Percentiles rank a stretch among this genome's conserved stretches.
Conservation (phyloP, 2,113 vertebrate species). For the Opisthocomus hoazin region DNA sequence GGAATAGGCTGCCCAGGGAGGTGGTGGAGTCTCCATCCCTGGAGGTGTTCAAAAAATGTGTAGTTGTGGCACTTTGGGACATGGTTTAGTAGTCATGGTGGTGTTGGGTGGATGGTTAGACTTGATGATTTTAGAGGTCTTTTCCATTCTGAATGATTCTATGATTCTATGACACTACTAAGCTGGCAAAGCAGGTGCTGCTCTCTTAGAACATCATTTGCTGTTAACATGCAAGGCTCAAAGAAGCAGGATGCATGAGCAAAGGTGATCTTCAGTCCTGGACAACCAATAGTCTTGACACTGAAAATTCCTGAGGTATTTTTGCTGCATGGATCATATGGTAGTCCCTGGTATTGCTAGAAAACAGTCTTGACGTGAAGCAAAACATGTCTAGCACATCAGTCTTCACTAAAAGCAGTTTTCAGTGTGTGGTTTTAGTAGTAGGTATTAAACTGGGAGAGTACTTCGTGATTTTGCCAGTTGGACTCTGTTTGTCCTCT, state of each 20-base stretch:
- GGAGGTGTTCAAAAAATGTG: too few relatives aligned
- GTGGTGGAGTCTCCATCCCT: too few relatives aligned
- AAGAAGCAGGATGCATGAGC: background rate
- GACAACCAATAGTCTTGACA: background rate
- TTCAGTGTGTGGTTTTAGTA: background rate
- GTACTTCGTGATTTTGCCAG: background rate
- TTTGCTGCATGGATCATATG: background rate
- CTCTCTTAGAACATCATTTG: background rate
- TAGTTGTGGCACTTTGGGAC: too few relatives aligned
- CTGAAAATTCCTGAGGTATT: background rate
- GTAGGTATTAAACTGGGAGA: background rate
- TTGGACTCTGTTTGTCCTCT: background rate
- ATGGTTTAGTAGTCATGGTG: too few relatives aligned
- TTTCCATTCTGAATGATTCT: too few relatives aligned
- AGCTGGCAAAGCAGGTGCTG: background rate
- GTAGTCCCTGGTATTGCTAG: background rate
- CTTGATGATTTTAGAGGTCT: too few relatives aligned
- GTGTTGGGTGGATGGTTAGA: too few relatives aligned
- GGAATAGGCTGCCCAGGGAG: too few relatives aligned
- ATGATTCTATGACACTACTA: too few relatives aligned
- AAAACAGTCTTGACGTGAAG: background rate
- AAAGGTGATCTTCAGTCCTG: background rate
- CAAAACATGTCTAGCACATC: background rate
- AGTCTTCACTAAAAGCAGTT: background rate
- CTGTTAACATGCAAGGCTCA: background rate